Evolutionary conservation across 1,140 invertebrate species (phyloP), one percentile per base, ranked within the genome.

Genomic region (Drosophila ogumai): DNA sequence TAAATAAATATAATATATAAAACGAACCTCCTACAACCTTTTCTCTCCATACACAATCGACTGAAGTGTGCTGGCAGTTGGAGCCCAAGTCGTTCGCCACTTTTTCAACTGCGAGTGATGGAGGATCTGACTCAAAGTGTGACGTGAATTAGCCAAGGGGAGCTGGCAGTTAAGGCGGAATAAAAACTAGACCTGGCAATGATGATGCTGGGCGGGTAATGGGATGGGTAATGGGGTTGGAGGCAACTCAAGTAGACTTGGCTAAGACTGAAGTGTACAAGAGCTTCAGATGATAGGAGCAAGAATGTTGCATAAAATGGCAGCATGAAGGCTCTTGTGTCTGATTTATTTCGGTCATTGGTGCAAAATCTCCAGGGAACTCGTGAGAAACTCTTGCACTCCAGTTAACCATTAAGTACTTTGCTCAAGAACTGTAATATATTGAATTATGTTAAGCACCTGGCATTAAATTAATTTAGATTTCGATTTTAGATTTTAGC

Each of bases 71-170:
- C 52, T 71, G 74, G 43, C 36, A 71, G 46, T 59, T 71, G 44
- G 40, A 58, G 57, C 43, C 44, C 31, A 41, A 61, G 47, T 38
- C 22, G 15, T 41, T 31, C 49, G 52, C 17, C 50, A 65, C 59
- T 64, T 66, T 38, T 65, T 57, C 64, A 50, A 34, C 67, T 31
- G 40, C 79, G 65, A 63, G 65, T 79, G 79, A 82, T 82, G 66
- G 65, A 49, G 64, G 59, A 87, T 85, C 69, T 76, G 66, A 44
- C 65, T 56, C 58, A 50, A 82, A 87, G 82, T 88, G 80, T 88
- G 85, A 78, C 67, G 72, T 71, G 80, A 73, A 88, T 88, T 88
- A 84, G 72, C 80, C 67, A 71, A 58, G 66, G 68, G 68, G 68
- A 49, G 68, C 50, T 64, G 63, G 61, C 50, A 79, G 56, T 41